Conservation (phyloP, 2,888 invertebrate species). For the Drosophila formosana region DNA sequence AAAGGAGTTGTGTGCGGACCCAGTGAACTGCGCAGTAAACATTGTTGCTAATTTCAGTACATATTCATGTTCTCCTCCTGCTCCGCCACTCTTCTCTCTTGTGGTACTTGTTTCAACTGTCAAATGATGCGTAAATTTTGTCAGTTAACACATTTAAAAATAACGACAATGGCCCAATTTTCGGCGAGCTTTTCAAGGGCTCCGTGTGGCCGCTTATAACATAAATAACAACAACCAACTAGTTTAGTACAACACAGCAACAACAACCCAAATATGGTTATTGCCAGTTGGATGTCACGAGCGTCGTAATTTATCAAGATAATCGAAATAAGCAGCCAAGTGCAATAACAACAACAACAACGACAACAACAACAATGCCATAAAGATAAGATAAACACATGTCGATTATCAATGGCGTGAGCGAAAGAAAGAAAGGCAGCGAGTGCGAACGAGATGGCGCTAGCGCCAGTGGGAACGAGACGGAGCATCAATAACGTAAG, state of each 20-base stretch:
- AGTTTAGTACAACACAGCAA: constrained; percentile 1
- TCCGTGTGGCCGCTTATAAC: constrained; percentile 24
- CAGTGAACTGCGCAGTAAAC: constrained; percentile 56
- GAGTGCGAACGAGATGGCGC: neutral
- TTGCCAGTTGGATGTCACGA: constrained; percentile 62
- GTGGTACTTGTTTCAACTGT: constrained; percentile 12
- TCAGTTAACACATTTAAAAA: constrained; percentile 62
- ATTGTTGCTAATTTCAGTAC: constrained; percentile 57
- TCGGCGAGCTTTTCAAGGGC: constrained; percentile 52
- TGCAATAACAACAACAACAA: constrained; percentile 47
- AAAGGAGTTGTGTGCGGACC: constrained; percentile 45
- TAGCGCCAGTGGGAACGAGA: constrained; percentile 3
- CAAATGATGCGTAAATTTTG: constrained; percentile 62
- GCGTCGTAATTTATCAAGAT: constrained; percentile 77
- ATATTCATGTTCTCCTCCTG: neutral
- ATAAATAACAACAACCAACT: constrained; percentile 9
- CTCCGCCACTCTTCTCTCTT: neutral
- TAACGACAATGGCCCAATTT: constrained; percentile 62
- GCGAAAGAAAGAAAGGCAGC: constrained; percentile 8
- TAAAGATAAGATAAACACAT: constrained; percentile 76
- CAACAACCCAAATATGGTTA: constrained; percentile 31
- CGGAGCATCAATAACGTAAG: constrained; percentile 24
- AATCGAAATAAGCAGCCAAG: constrained; percentile 66
- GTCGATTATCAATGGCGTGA: constrained; percentile 63
- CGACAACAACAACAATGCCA: constrained; percentile 46